Conservation (phyloP, 2,113 vertebrate genomes). For the Coracopsis vasa region DNA sequence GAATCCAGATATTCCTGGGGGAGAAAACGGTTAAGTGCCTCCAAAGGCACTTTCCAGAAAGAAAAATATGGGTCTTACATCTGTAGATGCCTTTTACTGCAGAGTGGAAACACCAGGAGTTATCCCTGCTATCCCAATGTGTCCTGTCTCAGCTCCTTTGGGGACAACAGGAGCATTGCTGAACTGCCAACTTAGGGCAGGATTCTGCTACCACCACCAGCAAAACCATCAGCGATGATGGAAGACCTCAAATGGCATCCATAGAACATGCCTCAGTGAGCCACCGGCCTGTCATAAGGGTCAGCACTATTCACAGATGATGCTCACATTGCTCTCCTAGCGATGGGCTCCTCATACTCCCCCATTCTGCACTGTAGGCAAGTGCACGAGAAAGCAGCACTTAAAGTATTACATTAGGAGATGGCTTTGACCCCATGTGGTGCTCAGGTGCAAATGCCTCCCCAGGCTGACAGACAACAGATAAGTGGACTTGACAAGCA, state of each 20-base stretch:
- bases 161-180: background rate
- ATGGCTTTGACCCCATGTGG: background rate
- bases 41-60: background rate
- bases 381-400: background rate
- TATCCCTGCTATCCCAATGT: background rate
- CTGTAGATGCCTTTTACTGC: background rate
- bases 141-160: background rate
- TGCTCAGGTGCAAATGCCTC: conserved; percentile 7
- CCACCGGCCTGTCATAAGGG: background rate
- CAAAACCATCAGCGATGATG: background rate
- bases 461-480: background rate
- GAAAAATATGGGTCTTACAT: background rate
- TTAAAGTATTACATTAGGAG: background rate
- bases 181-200: background rate
- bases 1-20: background rate
- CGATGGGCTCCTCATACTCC: fast-evolving
- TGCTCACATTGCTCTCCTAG: background rate
- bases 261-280: fast-evolving
- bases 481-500: conserved; percentile 16
- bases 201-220: background rate
- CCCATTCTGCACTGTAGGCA: background rate
- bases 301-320: background rate
- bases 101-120: background rate
- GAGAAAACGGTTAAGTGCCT: background rate
- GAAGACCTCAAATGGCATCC: background rate